Base-by-base conservation (phyloP, 2,888 invertebrate genomes). In the Aphrophora alni region DNA sequence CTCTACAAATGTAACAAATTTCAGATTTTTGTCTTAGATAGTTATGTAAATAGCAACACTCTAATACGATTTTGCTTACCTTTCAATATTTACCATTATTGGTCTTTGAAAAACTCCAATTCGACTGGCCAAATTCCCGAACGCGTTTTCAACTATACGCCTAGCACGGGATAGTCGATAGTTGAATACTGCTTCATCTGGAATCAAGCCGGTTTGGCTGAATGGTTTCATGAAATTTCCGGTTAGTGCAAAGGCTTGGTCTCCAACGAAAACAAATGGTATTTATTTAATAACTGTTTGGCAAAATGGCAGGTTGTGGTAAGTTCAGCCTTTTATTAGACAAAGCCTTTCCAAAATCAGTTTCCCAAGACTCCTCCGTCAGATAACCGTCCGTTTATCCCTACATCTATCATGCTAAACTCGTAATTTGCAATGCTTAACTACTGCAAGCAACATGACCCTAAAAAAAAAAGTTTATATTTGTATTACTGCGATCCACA, bases 341-440 rank as follows among this genome's bases (percentile, higher is more conserved):
- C n/a, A n/a, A n/a, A n/a, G n/a, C n/a, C n/a, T n/a, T n/a, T n/a
- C n/a, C n/a, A n/a, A n/a, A 76, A 3, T 59, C 28, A 10, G 44
- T 76, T 77, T 70, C 82, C 83, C 77, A 82, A 84, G 25, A 84
- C n/a, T n/a, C n/a, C n/a, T n/a, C n/a, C n/a, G n/a, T n/a, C n/a
- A n/a, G n/a, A n/a, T n/a, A n/a, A n/a, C 38, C 83, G 77, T 25
- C 85, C 85, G 81, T 84, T 84, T 14, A 83, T 82, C 24, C 85
- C 84, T 26, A 82, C 82, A 82, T 85, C 84, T 44, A 84, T 82
- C 77, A 82, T 84, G 27, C 84, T 75, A 75, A 85, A 85, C 72
- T 81, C 83, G 44, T 84, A 84, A 59, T 84, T 82, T 0, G 80
- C 83, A 81, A n/a, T n/a, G n/a, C n/a, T 85, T 83, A 0, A 81